A percentile compares a stretch with the other conserved stretches of the same genome.
phyloP scores from a whole-genome alignment of 2,888 invertebrate species.

The Drosophila mulleri region DNA sequence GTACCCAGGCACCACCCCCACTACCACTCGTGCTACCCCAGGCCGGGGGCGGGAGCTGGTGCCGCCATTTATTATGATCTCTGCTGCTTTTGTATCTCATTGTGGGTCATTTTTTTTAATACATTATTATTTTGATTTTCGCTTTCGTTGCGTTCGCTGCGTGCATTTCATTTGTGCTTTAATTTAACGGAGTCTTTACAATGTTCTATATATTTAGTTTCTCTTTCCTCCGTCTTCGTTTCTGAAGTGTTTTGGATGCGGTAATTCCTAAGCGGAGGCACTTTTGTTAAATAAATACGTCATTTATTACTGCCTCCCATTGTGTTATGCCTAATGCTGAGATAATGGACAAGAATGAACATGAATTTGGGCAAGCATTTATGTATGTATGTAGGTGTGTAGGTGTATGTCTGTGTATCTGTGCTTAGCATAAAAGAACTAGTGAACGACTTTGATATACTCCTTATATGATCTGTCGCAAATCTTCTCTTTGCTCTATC shows the following conservation, averaged over 20 bases:
- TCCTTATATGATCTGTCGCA: neutral
- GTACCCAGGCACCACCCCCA: neutral
- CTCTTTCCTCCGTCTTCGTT: neutral
- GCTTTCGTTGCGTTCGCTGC: slow-evolving; percentile 32
- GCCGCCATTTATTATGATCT: slow-evolving; percentile 48
- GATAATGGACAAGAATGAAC: slow-evolving; percentile 34
- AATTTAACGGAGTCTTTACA: slow-evolving; percentile 63
- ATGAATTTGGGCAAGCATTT: neutral
- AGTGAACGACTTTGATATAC: neutral
- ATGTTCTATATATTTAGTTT: slow-evolving; percentile 37
- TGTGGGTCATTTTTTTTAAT: slow-evolving; percentile 61
- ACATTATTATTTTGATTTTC: slow-evolving; percentile 55
- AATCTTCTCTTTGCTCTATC: no score
- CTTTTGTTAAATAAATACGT: slow-evolving; percentile 50
- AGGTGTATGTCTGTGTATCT: no score
- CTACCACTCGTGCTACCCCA: no score
- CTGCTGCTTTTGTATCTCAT: slow-evolving; percentile 59
- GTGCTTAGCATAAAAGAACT: neutral
- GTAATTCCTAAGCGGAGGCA: slow-evolving; percentile 34
- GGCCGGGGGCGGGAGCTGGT: neutral
- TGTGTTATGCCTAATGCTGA: slow-evolving; percentile 36
- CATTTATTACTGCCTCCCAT: slow-evolving; percentile 42
- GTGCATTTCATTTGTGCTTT: slow-evolving; percentile 54
- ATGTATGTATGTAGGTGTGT: neutral
- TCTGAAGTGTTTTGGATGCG: slow-evolving; percentile 22